Conservation (phyloP, 2,888 invertebrate species). For the Eupithecia centaureata region DNA sequence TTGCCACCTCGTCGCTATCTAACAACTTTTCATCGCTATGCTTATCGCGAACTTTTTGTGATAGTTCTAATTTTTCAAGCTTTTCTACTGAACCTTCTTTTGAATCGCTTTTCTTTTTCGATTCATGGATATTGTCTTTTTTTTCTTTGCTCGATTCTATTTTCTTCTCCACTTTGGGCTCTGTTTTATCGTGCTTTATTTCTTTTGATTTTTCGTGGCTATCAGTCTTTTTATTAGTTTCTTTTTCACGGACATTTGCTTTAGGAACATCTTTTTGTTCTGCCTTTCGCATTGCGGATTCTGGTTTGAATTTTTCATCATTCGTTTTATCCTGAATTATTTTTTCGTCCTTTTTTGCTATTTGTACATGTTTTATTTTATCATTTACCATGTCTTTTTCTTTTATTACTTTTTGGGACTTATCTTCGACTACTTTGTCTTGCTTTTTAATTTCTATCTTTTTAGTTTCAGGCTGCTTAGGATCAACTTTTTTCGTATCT, state of each 20-base stretch:
- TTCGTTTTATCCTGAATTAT: slow-evolving; percentile 42
- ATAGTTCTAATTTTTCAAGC: slow-evolving; percentile 36
- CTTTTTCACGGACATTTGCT: slow-evolving; percentile 38
- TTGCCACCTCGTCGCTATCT: slow-evolving; percentile 54
- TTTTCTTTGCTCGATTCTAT: slow-evolving; percentile 28
- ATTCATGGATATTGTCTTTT: slow-evolving; percentile 36
- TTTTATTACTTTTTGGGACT: slow-evolving; percentile 16
- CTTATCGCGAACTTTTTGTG: slow-evolving; percentile 25
- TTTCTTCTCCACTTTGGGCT: slow-evolving; percentile 19
- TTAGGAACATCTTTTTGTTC: slow-evolving; percentile 26
- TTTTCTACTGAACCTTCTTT: slow-evolving; percentile 37
- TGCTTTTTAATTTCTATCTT: slow-evolving; percentile 40
- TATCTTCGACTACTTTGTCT: slow-evolving; percentile 27
- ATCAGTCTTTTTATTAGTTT: slow-evolving; percentile 9
- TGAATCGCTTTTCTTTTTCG: slow-evolving; percentile 31
- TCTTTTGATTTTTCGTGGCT: slow-evolving; percentile 23
- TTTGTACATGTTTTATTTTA: slow-evolving; percentile 20
- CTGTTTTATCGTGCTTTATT: slow-evolving; percentile 18
- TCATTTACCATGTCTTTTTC: slow-evolving; percentile 20
- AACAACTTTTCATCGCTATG: slow-evolving; percentile 44
- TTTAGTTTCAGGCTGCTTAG: slow-evolving; percentile 34
- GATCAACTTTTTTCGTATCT: slow-evolving; percentile 16
- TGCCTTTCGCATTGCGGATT: slow-evolving; percentile 31
- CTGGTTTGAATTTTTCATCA: slow-evolving; percentile 43
- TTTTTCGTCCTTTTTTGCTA: slow-evolving; percentile 43